Evolutionary conservation across 2,888 invertebrate species (phyloP).

Genomic region (Stomorhina lunata): DNA sequence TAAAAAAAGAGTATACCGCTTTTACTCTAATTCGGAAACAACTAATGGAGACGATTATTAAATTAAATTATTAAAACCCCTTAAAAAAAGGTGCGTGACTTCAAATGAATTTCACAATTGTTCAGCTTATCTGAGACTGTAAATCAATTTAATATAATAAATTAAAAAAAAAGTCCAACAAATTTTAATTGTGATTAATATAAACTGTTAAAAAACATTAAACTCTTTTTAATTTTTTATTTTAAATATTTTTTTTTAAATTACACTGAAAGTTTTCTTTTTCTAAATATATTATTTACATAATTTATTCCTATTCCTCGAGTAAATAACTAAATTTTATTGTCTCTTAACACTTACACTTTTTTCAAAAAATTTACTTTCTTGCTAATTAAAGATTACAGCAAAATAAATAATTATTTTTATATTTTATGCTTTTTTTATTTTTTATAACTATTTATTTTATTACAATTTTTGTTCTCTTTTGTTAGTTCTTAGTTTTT

Average conservation of each 20-base stretch:
- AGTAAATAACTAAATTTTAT: background rate
- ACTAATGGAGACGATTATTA: too few species aligned
- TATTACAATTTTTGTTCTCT: background rate
- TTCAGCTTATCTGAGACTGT: too few species aligned
- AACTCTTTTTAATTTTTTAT: too few species aligned
- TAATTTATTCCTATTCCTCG: background rate
- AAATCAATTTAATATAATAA: too few species aligned
- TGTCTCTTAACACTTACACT: conserved; percentile 32
- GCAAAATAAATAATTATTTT: background rate
- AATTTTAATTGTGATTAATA: too few species aligned
- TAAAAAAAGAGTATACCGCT: too few species aligned
- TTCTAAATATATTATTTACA: background rate
- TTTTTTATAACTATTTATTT: background rate
- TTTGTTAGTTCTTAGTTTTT: background rate
- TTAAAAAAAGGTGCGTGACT: too few species aligned
- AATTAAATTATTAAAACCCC: too few species aligned
- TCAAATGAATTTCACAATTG: too few species aligned
- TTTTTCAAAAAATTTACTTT: background rate
- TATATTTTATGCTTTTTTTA: background rate
- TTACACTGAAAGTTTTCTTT: background rate
- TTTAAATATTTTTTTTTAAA: background rate
- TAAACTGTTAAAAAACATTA: too few species aligned
- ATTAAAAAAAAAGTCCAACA: too few species aligned
- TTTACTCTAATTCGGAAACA: too few species aligned
- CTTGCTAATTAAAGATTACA: background rate